Percentiles rank a stretch among this genome's conserved stretches.
These are phyloP conservation scores for Polypterus senegalus DNA, from an alignment of 2,113 vertebrate species.

Conservation along the genomic window DNA sequence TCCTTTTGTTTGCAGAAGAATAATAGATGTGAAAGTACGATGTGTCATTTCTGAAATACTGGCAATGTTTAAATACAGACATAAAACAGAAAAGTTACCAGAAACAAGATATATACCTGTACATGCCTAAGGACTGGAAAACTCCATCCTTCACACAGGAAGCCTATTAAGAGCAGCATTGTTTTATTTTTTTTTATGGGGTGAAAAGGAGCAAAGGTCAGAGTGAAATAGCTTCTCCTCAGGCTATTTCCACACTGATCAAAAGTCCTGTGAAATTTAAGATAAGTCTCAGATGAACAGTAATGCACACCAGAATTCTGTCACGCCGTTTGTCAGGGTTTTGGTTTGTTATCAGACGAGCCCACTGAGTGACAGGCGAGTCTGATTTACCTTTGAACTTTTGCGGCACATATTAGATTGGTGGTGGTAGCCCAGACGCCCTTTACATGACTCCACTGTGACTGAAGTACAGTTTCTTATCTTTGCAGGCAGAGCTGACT, in stretches of 20 bases:
- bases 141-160: not conserved
- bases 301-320: not conserved
- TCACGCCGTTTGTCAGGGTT: slow-evolving; percentile 1
- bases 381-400: slow-evolving; percentile 4
- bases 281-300: not conserved
- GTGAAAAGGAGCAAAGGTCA: slow-evolving; percentile 10
- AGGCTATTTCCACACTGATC: not conserved
- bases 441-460: slow-evolving; percentile 14
- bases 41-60: no score
- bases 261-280: not conserved
- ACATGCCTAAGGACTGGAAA: not conserved
- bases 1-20: no score
- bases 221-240: not conserved
- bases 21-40: no score
- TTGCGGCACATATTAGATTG: slow-evolving; percentile 11
- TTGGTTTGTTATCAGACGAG: slow-evolving; percentile 1
- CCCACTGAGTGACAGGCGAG: not conserved
- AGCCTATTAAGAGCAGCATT: not conserved
- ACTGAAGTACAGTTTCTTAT: slow-evolving; percentile 10
- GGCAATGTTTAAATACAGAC: no score
- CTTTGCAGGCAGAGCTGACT: not conserved
- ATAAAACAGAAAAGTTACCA: no score
- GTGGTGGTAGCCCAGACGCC: slow-evolving; percentile 10
- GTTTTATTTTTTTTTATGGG: slow-evolving; percentile 3
- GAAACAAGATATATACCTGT: no score